Conservation (phyloP, 2,888 invertebrate species). For the Platerodrilus igneus region DNA sequence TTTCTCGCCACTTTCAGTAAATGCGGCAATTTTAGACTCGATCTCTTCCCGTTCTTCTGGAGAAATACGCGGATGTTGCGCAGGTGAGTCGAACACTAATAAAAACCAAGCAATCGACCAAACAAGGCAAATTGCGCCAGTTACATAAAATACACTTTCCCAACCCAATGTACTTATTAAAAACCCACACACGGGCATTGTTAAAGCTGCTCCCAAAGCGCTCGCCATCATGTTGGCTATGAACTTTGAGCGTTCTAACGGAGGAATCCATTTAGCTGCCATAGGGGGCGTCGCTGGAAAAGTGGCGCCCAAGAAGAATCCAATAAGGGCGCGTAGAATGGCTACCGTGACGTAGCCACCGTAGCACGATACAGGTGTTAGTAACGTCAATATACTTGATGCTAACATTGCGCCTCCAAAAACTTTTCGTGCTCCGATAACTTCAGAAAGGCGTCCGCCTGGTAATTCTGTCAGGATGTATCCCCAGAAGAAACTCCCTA, state of each 20-base stretch:
- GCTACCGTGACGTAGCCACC: constrained; percentile 66
- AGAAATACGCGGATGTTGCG: constrained; percentile 75
- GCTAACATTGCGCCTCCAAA: constrained; percentile 83
- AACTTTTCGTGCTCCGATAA: constrained; percentile 75
- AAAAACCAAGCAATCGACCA: constrained; percentile 84
- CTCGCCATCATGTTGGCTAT: constrained; percentile 92
- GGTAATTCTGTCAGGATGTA: constrained; percentile 86
- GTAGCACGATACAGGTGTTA: constrained; percentile 74
- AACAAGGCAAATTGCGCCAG: constrained; percentile 67
- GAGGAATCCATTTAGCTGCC: constrained; percentile 92
- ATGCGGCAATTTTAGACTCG: constrained; percentile 60
- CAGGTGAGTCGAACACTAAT: constrained; percentile 75
- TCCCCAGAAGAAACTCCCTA: constrained; percentile 90
- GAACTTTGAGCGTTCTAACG: constrained; percentile 87
- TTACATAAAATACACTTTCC: constrained; percentile 87
- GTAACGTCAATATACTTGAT: constrained; percentile 73
- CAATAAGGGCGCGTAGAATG: constrained; percentile 60
- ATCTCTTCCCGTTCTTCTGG: constrained; percentile 63
- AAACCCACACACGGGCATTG: constrained; percentile 82
- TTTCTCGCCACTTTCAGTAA: constrained; percentile 36
- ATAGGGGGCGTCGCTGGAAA: constrained; percentile 94
- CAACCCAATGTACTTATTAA: constrained; percentile 78
- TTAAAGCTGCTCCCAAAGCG: constrained; percentile 85
- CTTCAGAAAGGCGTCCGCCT: constrained; percentile 79
- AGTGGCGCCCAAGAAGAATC: constrained; percentile 65